These are phyloP conservation scores for Balearica regulorum DNA, from an alignment of 2,797 vertebrate species.

Conservation along the genomic window DNA sequence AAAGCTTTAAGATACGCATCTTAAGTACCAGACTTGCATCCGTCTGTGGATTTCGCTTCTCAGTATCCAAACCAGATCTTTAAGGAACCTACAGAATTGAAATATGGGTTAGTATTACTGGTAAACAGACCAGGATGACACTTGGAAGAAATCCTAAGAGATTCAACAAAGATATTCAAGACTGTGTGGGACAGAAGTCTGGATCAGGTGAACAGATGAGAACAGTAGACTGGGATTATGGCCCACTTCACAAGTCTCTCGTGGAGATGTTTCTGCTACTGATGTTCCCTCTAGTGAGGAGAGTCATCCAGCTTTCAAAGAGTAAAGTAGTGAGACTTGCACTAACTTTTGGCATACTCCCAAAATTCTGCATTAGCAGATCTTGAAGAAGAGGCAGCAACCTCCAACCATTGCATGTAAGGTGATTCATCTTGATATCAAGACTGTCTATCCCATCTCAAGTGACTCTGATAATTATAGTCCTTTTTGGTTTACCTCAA, in stretches of 20 bases:
- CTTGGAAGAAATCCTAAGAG: not conserved
- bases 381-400: not conserved
- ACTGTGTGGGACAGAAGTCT: not conserved
- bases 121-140: not conserved
- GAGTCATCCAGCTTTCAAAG: not conserved
- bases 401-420: not conserved
- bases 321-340: not conserved
- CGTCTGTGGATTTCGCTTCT: not conserved
- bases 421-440: not conserved
- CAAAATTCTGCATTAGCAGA: not conserved
- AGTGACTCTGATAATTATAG: not conserved
- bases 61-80: not conserved
- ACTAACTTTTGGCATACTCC: not conserved
- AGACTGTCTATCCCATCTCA: not conserved
- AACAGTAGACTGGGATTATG: not conserved
- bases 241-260: not conserved
- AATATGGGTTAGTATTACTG: not conserved
- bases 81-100: not conserved
- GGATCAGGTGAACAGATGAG: not conserved
- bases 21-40: not conserved
- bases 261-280: not conserved
- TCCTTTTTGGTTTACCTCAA: not conserved
- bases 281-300: not conserved
- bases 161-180: not conserved
- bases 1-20: not conserved